Conservation (phyloP, 2,797 vertebrate genomes). For the Discoglossus pictus region DNA sequence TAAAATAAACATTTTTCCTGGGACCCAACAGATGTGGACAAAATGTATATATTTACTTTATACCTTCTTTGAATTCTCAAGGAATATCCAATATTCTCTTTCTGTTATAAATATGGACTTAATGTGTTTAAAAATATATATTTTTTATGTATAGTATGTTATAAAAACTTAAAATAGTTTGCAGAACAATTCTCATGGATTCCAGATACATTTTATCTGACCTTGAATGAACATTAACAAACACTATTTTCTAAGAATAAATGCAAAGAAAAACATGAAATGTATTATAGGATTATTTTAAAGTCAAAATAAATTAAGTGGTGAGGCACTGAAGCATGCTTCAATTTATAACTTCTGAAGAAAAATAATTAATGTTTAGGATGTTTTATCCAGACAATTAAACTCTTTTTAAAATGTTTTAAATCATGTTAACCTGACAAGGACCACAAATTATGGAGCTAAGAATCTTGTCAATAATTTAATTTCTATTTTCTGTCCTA, state of each 20-base stretch:
- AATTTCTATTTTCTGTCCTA: conserved; percentile 27
- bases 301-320: conserved; percentile 13
- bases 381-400: conserved; percentile 45
- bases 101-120: no score
- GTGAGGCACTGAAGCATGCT: conserved; percentile 37
- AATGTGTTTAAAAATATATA: no score
- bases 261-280: conserved; percentile 24
- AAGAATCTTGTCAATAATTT: conserved; percentile 26
- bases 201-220: conserved; percentile 10
- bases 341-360: conserved; percentile 40
- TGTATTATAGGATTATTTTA: conserved; percentile 18
- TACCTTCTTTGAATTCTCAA: no score
- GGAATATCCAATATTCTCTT: no score
- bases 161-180: no score
- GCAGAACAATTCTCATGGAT: conserved; percentile 2
- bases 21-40: no score
- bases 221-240: conserved; percentile 24
- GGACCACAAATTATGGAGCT: conserved; percentile 39
- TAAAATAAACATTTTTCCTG: no score
- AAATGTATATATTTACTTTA: no score
- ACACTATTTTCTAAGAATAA: no score
- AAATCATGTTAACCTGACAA: conserved; percentile 38
- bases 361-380: conserved; percentile 47
- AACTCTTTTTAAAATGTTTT: conserved; percentile 35
- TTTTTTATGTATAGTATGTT: no score